These are phyloP conservation scores for Amphiprion percula DNA, from an alignment of 2,113 vertebrate genomes.

Conservation along the genomic window DNA sequence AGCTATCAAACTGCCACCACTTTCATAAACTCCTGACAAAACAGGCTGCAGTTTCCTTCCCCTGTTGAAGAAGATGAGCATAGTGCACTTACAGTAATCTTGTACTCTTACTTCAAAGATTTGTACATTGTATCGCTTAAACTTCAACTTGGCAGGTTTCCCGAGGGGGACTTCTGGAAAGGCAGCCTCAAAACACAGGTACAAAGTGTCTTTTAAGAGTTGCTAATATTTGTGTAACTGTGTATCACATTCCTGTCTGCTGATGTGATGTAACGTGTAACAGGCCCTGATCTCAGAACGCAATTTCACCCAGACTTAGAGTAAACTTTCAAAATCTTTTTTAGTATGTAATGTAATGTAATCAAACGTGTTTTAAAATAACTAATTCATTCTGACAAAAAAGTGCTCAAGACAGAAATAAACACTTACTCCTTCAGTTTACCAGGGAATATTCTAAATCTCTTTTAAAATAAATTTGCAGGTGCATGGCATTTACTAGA, in stretches of 20 bases:
- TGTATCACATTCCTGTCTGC: not conserved
- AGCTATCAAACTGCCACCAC: constrained; percentile 36
- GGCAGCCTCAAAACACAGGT: constrained; percentile 2
- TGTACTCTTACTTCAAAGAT: not conserved
- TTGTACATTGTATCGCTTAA: not conserved
- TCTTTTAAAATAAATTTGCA: not conserved
- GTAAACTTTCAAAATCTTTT: not conserved
- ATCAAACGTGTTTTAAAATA: too few relatives aligned
- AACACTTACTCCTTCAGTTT: too few relatives aligned
- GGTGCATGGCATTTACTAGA: not conserved
- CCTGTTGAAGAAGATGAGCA: not conserved
- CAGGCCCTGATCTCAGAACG: not conserved
- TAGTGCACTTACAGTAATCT: not conserved
- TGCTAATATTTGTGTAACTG: not conserved
- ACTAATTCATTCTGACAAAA: not conserved
- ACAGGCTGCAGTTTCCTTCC: constrained; percentile 17
- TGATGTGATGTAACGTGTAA: not conserved
- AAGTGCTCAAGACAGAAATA: too few relatives aligned
- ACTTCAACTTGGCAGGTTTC: constrained; percentile 1
- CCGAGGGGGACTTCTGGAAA: not conserved
- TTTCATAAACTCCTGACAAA: constrained; percentile 36
- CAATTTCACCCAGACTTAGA: not conserved
- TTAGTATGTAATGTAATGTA: not conserved
- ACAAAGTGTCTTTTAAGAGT: not conserved
- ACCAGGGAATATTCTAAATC: not conserved